Conservation (phyloP, 1,140 invertebrate genomes). For the Listronotus bonariensis region DNA sequence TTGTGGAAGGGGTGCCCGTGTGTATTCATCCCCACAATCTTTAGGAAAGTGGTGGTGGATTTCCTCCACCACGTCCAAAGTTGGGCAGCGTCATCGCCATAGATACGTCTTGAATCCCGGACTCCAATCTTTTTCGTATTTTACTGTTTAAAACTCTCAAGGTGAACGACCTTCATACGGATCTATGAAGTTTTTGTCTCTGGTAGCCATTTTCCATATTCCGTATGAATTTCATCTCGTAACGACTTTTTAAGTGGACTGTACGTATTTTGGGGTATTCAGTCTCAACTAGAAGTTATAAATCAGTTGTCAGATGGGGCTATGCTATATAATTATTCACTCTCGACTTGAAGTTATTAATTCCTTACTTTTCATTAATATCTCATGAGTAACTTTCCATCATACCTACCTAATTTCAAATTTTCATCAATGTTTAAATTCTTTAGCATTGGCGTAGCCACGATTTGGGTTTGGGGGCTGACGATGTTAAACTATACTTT, state of each 20-base stretch:
- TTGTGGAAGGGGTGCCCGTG: constrained; percentile 57
- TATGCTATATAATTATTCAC: no score
- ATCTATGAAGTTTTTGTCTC: not conserved
- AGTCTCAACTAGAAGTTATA: not conserved
- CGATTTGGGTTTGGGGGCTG: no score
- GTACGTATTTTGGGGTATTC: no score
- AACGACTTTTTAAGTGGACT: not conserved
- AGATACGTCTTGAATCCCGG: constrained; percentile 44
- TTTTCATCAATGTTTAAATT: no score
- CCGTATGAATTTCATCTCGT: not conserved
- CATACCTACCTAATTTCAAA: no score
- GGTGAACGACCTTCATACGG: constrained; percentile 2
- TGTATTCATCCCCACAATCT: constrained; percentile 57
- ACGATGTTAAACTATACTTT: no score
- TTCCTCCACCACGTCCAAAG: constrained; percentile 53
- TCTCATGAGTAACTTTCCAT: no score
- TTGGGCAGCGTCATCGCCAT: constrained; percentile 50
- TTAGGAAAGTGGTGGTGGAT: constrained; percentile 48
- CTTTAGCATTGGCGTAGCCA: no score
- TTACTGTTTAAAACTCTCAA: not conserved
- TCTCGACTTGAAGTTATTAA: not conserved
- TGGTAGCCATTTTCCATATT: constrained; percentile 8
- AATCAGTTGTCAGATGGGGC: not conserved
- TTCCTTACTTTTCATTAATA: not conserved
- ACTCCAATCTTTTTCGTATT: constrained; percentile 8